Evolutionary conservation across 2,797 vertebrate species (phyloP).

Genomic region (Cephalopachus bancanus): DNA sequence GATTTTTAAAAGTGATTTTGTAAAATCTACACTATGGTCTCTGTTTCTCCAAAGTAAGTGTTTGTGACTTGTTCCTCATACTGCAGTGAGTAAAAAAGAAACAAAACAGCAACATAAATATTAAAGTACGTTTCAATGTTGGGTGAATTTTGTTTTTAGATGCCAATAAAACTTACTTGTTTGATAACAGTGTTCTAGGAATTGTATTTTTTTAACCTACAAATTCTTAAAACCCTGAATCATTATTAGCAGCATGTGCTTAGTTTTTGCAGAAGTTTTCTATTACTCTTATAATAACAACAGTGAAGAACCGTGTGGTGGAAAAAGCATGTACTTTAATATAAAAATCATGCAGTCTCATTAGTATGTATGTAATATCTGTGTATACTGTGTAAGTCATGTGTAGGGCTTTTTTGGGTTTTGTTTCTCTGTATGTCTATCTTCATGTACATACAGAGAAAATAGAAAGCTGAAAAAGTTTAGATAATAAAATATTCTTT

Average conservation of each 20-base stretch:
- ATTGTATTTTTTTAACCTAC: conserved; percentile 95
- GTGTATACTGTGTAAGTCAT: conserved; percentile 87
- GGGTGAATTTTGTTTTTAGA: conserved; percentile 99
- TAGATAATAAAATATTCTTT: conserved; percentile 83
- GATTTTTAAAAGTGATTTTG: conserved; percentile 92
- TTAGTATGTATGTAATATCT: conserved; percentile 85
- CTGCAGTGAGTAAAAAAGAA: conserved; percentile 93
- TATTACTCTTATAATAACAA: conserved; percentile 86
- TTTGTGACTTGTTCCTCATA: conserved; percentile 98
- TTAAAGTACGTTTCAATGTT: conserved; percentile 94
- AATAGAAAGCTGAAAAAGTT: conserved; percentile 85
- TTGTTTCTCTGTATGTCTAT: conserved; percentile 87
- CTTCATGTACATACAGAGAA: conserved; percentile 87
- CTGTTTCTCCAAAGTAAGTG: conserved; percentile 98
- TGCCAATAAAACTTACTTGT: conserved; percentile 99
- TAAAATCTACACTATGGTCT: conserved; percentile 94
- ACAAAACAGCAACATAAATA: conserved; percentile 82
- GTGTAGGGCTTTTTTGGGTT: conserved; percentile 80
- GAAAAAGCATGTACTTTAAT: conserved; percentile 85
- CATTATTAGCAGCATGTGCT: conserved; percentile 84
- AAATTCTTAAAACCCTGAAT: conserved; percentile 88
- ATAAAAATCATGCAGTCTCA: conserved; percentile 84
- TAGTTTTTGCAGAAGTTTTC: conserved; percentile 87
- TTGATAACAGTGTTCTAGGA: conserved; percentile 99
- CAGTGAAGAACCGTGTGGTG: conserved; percentile 86